Percentiles rank a stretch among this genome's conserved stretches.
Evolutionary conservation across 2,797 vertebrate genomes (phyloP).

Genomic region (Knipowitschia caucasica): DNA sequence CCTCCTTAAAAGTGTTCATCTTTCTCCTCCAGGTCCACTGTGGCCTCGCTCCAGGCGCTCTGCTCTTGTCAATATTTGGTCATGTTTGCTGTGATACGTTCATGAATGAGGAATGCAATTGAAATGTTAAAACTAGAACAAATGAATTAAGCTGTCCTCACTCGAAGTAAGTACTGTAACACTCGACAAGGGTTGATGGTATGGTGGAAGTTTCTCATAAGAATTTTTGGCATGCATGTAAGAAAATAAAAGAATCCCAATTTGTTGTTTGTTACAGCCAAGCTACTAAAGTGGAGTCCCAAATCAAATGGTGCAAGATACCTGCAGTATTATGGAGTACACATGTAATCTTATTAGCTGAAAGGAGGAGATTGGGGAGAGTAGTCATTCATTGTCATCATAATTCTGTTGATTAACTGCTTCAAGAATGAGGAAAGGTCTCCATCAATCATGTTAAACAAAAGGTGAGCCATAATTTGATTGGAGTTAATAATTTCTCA

Average conservation of each 20-base stretch:
- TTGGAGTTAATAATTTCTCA: slow-evolving; percentile 7
- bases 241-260: too few relatives aligned
- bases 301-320: neutral
- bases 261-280: too few relatives aligned
- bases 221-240: too few relatives aligned
- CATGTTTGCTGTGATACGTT: neutral
- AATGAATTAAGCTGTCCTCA: neutral
- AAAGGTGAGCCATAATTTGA: slow-evolving; percentile 9
- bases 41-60: neutral
- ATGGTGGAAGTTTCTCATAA: too few relatives aligned
- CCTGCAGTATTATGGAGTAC: slow-evolving; percentile 27
- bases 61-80: neutral
- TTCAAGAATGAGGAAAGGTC: slow-evolving; percentile 5
- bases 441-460: slow-evolving; percentile 6
- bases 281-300: too few relatives aligned
- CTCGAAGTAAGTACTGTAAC: too few relatives aligned
- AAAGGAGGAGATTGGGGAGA: slow-evolving; percentile 4
- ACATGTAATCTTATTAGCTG: slow-evolving; percentile 11
- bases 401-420: slow-evolving; percentile 8
- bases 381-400: slow-evolving; percentile 1
- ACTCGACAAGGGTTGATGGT: too few relatives aligned
- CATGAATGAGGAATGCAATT: neutral
- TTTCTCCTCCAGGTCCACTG: neutral
- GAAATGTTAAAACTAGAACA: neutral
- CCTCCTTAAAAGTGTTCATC: neutral